Base-by-base conservation (phyloP, 2,113 vertebrate species). In the Rostratula benghalensis region DNA sequence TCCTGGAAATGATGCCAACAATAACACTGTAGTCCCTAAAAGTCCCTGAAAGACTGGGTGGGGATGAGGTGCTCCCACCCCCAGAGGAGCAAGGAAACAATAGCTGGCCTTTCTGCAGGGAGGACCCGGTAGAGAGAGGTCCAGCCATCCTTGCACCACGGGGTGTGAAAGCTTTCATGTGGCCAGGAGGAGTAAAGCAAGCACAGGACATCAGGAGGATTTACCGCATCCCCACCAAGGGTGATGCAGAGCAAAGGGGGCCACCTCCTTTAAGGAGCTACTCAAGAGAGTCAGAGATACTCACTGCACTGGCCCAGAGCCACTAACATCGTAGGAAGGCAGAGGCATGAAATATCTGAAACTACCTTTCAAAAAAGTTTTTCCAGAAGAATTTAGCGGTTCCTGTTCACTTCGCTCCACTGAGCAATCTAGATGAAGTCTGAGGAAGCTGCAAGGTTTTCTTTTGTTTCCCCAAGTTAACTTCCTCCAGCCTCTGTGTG, bases 91-190 rank as follows among this genome's bases (percentile, higher is more conserved):
- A 35, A 31, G 13, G 60, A 77, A 51, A 31, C 10, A 56, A 39
- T 0, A 1, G 5, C 27, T n/a, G 25, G 24, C 11, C 4, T 1
- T 74, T 59, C 37, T 64, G 9, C 39, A 54, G 24, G n/a, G 12
- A 56, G 13, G 10, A 5, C 27, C 57, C 45, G 17, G 11, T 9
- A 64, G 21, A 63, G 15, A 50, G 24, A 65, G 9, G 9, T 53
- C 37, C 45, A 37, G 33, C 4, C 1, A 2, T 4, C 41, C 10
- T 30, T 43, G 48, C 10, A 6, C 25, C 53, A 37, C 3, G 25
- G 28, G 14, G 4, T 33, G 9, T 30, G 31, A 48, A 79, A 93
- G 7, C 23, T 79, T 83, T 70, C 50, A 43, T 0, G 0, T 35
- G 24, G 10, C 6, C 15, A 33, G 83, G 37, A 84, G 57, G n/a